Conservation (phyloP, 2,888 invertebrate species). For the Drosophila macrospina region DNA sequence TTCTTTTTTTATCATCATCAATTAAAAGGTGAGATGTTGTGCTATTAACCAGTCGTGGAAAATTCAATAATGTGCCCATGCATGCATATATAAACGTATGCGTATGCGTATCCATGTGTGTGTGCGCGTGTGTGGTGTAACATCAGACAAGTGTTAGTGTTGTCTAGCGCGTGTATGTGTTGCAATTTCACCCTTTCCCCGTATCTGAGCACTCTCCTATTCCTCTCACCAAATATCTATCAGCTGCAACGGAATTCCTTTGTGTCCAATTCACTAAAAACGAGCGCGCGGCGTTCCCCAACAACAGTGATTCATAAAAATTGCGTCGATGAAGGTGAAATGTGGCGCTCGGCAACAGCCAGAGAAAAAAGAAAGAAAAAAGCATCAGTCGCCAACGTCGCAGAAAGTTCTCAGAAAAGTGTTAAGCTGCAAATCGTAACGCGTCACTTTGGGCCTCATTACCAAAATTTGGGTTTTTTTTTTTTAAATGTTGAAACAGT, state of each 20-base stretch:
- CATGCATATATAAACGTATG: conserved; percentile 11
- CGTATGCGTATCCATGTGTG: conserved; percentile 21
- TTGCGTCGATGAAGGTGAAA: conserved; percentile 39
- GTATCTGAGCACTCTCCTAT: conserved; percentile 1
- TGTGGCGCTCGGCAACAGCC: conserved; percentile 53
- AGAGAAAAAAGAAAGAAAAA: conserved; percentile 5
- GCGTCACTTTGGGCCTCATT: conserved; percentile 26
- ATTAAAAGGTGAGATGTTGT: conserved; percentile 53
- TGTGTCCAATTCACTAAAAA: conserved; percentile 27
- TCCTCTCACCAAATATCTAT: conserved; percentile 17
- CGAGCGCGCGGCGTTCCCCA: conserved; percentile 33
- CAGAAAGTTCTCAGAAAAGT: conserved; percentile 6
- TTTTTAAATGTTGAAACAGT: conserved; percentile 65
- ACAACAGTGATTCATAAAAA: conserved; percentile 55
- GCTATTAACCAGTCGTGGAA: conserved; percentile 57
- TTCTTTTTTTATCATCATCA: conserved; percentile 47
- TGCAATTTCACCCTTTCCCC: conserved; percentile 38
- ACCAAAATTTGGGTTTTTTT: conserved; percentile 3
- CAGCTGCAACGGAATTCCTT: conserved; percentile 57
- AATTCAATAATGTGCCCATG: conserved; percentile 72
- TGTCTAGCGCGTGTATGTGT: conserved; percentile 53
- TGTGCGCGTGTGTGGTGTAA: conserved; percentile 68
- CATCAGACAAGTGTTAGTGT: conserved; percentile 48
- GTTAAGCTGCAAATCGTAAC: conserved; percentile 17
- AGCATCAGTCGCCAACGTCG: conserved; percentile 24